A percentile compares a stretch with the other conserved stretches of the same genome.
Evolutionary conservation across 2,888 invertebrate genomes (phyloP).

Genomic region (Caenorhabditis sp.): DNA sequence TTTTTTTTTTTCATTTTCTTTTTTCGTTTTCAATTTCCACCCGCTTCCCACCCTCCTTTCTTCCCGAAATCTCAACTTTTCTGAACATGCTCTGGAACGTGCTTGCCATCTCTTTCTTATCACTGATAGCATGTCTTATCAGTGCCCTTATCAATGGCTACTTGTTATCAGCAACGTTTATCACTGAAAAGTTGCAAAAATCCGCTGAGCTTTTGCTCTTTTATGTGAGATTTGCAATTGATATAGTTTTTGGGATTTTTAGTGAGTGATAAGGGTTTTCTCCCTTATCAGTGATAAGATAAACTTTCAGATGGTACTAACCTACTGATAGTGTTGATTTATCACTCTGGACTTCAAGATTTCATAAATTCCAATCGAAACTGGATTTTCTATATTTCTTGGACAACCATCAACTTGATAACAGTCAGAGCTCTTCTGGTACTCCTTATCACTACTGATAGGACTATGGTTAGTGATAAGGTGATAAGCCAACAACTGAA

Average conservation of each 20-base stretch:
- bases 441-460: neutral
- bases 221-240: neutral
- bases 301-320: neutral
- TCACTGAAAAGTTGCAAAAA: neutral
- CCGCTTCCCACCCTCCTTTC: too few species aligned
- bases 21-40: too few species aligned
- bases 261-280: neutral
- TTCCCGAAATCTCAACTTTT: neutral
- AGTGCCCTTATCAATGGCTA: neutral
- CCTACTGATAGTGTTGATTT: neutral
- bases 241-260: neutral
- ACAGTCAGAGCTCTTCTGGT: neutral
- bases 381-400: neutral
- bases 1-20: too few species aligned
- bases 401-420: neutral
- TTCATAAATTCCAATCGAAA: neutral
- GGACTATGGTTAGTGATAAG: neutral
- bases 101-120: neutral
- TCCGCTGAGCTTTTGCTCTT: neutral
- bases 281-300: neutral
- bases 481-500: neutral
- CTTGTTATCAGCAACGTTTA: neutral
- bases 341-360: neutral
- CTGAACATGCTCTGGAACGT: conserved; percentile 1
- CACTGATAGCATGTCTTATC: neutral